These are phyloP conservation scores for Amniataba percoides DNA, from an alignment of 2,797 vertebrate genomes.

Conservation along the genomic window DNA sequence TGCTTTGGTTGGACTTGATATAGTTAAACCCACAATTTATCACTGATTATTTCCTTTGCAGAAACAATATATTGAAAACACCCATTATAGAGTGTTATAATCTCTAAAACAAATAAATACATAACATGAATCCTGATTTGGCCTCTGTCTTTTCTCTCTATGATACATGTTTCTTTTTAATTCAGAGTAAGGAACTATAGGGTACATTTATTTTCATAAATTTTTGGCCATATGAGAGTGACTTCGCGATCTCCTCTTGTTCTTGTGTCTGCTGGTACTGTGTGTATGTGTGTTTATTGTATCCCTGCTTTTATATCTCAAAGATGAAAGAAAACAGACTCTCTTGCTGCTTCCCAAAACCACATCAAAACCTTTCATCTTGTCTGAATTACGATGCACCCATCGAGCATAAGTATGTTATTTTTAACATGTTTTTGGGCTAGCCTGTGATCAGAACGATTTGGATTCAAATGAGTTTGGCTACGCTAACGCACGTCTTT, in stretches of 20 bases:
- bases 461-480: slow-evolving; percentile 61
- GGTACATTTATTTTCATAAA: slow-evolving; percentile 30
- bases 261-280: slow-evolving; percentile 1
- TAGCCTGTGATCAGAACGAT: slow-evolving; percentile 59
- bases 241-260: slow-evolving; percentile 24
- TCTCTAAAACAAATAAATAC: neutral
- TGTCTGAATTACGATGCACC: slow-evolving; percentile 37
- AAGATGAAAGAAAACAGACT: slow-evolving; percentile 57
- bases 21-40: neutral
- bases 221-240: neutral
- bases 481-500: slow-evolving; percentile 26
- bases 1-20: neutral
- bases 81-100: neutral
- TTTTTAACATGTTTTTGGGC: slow-evolving; percentile 57
- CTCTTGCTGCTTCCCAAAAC: slow-evolving; percentile 39
- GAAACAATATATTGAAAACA: neutral
- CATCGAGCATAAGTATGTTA: slow-evolving; percentile 49
- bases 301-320: slow-evolving; percentile 35
- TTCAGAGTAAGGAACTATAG: neutral
- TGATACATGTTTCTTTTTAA: slow-evolving; percentile 24
- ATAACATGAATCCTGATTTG: neutral
- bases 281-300: slow-evolving; percentile 26
- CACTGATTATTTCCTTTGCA: neutral
- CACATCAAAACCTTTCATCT: slow-evolving; percentile 66
- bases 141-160: neutral